Evolutionary conservation across 2,797 vertebrate genomes (phyloP).

Genomic region (Tauraco hartlaubi): DNA sequence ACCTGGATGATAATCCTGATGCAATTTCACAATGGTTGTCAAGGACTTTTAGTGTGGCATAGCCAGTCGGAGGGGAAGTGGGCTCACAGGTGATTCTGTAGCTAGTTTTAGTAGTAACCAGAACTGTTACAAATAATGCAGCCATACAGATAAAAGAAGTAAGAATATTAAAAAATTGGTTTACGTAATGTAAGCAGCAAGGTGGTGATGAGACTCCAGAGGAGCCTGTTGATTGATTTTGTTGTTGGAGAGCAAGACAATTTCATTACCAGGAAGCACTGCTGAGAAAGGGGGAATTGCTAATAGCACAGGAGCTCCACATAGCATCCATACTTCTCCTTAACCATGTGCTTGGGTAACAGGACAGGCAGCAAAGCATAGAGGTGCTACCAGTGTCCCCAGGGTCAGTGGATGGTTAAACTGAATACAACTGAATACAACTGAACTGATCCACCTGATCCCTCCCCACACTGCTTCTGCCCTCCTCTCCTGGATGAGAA

Average conservation of each 20-base stretch:
- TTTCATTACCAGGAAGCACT: not conserved
- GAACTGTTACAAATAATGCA: not conserved
- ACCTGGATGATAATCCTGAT: not conserved
- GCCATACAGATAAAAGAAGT: not conserved
- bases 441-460: too few relatives aligned
- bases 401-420: not conserved
- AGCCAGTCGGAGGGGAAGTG: not conserved
- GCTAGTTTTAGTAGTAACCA: not conserved
- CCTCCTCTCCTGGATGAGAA: not conserved
- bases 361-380: rapidly evolving
- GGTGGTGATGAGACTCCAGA: not conserved
- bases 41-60: not conserved
- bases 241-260: not conserved
- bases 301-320: not conserved
- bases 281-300: not conserved
- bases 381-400: rapidly evolving
- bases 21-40: not conserved
- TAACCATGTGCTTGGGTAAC: not conserved
- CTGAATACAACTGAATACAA: not conserved
- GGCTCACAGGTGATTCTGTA: not conserved
- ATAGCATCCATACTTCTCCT: not conserved
- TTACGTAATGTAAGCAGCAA: not conserved
- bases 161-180: not conserved
- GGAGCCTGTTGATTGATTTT: not conserved
- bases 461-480: not conserved